Conservation (phyloP, 2,888 invertebrate genomes). For the Dichetophora obliterata region DNA sequence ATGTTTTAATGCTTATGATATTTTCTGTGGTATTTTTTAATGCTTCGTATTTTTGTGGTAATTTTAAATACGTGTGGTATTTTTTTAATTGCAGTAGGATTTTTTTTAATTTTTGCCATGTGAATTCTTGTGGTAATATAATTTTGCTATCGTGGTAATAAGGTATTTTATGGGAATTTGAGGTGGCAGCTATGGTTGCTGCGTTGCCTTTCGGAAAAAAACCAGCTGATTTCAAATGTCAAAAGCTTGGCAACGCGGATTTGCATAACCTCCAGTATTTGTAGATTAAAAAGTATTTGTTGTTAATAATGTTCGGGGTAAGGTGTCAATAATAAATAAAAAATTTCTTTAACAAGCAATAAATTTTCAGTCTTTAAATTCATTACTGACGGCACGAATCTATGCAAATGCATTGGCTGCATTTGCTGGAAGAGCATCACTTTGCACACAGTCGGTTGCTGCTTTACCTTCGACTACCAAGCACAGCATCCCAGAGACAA, state of each 20-base stretch:
- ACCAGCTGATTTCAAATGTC: neutral
- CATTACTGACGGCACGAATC: slow-evolving; percentile 35
- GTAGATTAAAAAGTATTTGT: neutral
- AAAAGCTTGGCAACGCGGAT: too few species aligned
- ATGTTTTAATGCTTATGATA: too few species aligned
- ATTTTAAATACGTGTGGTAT: too few species aligned
- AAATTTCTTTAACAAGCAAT: neutral
- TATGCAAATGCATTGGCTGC: neutral
- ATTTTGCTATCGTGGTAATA: too few species aligned
- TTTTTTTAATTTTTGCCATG: too few species aligned
- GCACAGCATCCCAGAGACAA: neutral
- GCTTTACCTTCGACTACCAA: neutral
- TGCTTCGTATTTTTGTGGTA: too few species aligned
- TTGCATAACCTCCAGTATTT: neutral
- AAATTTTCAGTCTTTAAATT: slow-evolving; percentile 43
- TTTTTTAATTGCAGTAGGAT: too few species aligned
- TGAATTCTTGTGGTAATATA: too few species aligned
- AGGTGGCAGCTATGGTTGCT: too few species aligned
- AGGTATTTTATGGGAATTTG: too few species aligned
- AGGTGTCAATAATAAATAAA: neutral
- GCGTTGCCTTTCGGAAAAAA: neutral
- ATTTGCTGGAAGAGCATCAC: neutral
- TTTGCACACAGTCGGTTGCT: slow-evolving; percentile 29
- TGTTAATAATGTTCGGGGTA: slow-evolving; percentile 14
- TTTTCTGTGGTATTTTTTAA: too few species aligned